Evolutionary conservation across 2,113 vertebrate genomes (phyloP), one percentile per base, ranked within the genome.

Genomic region (Lipophrys pholis): DNA sequence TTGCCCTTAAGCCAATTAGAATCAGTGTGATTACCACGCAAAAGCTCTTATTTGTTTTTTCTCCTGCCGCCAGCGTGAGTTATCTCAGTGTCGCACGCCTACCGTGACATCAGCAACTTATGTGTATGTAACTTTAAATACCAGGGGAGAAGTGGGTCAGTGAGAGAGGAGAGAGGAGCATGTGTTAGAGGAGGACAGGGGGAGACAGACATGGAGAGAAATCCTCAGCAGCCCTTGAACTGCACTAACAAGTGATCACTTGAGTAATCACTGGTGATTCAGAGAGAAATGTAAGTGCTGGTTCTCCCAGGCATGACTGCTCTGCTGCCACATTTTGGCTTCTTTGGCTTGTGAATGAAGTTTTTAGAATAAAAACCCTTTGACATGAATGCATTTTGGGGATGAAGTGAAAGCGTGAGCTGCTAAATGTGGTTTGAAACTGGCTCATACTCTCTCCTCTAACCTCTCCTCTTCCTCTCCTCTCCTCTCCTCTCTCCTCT

Each of bases 81-180:
- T 51, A 63, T 71, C 64, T 56, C 15, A 0, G 61, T 69, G 72
- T 66, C 69, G 69, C 84, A 84, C 77, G 17, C 82, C 79, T 75
- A 82, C 84, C 80, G 73, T 78, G 50, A 59, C 67, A 87, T 80
- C 76, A 74, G 75, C 78, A 76, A 46, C 0, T 17, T 54, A 76
- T 30, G 82, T 86, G 84, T 76, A 80, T 90, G 82, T 90, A 86
- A 91, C 89, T 91, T 89, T 87, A 91, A 91, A 82, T 84, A 80
- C 78, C 61, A 73, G 11, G 78, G 77, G 48, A 63, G 73, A 89
- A 89, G 7, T 84, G 78, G 88, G 89, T 90, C 89, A 90, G 78
- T 17, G 69, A 80, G 83, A 70, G 63, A 70, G 76, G 41, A 60
- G 67, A 70, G 82, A 69, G 81, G 45, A 51, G 76, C 75, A 69